Evolutionary conservation across 1,140 invertebrate species (phyloP).

Genomic region (Dreissena polymorpha): DNA sequence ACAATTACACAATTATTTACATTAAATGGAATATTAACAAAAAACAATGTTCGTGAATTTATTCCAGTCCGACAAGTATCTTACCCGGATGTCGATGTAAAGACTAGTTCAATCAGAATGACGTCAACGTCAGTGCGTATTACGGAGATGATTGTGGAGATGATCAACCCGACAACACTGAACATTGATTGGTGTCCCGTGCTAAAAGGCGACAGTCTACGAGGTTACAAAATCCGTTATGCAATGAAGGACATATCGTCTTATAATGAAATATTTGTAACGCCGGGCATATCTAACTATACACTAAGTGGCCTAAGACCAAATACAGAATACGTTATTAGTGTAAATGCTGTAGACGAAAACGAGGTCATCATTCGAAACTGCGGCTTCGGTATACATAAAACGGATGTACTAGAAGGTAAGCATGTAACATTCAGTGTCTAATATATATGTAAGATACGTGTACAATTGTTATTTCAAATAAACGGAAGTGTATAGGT

Average conservation of each 20-base stretch:
- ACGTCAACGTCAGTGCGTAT: constrained; percentile 18
- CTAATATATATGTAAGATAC: too few species aligned
- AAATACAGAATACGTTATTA: constrained; percentile 41
- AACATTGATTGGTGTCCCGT: constrained; percentile 37
- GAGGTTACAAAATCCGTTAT: constrained; percentile 54
- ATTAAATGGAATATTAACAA: too few species aligned
- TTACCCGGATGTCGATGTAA: neutral
- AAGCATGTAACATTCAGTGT: neutral
- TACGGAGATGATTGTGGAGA: constrained; percentile 40
- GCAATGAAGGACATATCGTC: constrained; percentile 41
- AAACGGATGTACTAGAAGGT: constrained; percentile 38
- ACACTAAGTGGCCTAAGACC: constrained; percentile 43
- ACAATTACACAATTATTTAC: too few species aligned
- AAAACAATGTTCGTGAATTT: too few species aligned
- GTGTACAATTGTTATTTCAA: too few species aligned
- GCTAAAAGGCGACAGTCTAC: constrained; percentile 2
- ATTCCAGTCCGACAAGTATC: neutral
- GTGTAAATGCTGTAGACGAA: constrained; percentile 51
- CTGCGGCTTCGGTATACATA: constrained; percentile 24
- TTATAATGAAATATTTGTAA: constrained; percentile 54
- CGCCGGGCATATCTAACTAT: constrained; percentile 45
- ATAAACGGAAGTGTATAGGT: too few species aligned
- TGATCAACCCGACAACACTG: constrained; percentile 34
- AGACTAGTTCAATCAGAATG: neutral
- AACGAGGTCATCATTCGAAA: constrained; percentile 29